Conservation (phyloP, 2,113 vertebrate species). For the Zapornia atra region DNA sequence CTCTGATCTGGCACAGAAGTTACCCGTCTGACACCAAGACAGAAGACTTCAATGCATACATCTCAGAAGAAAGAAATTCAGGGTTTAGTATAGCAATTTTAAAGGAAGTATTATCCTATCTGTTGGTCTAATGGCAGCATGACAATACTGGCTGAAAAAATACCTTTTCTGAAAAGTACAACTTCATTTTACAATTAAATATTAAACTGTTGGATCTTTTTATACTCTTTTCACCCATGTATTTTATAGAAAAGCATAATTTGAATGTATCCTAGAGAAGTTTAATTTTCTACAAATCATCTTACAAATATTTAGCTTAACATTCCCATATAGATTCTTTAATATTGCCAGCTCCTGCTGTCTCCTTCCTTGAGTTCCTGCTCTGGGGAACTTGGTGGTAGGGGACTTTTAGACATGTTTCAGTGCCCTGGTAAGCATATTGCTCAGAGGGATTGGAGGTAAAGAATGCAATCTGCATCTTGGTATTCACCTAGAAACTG, state of each 20-base stretch:
- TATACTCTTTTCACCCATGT: background rate
- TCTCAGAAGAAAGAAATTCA: background rate
- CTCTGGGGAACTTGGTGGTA: background rate
- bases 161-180: background rate
- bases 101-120: background rate
- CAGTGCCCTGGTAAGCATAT: background rate
- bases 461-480: background rate
- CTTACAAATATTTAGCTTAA: background rate
- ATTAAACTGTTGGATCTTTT: background rate
- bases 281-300: background rate
- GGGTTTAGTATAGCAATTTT: background rate
- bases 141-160: background rate
- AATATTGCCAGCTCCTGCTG: background rate
- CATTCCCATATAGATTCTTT: background rate
- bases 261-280: background rate
- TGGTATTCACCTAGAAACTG: background rate
- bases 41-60: background rate
- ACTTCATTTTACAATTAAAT: background rate
- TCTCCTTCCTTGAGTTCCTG: background rate
- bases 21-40: background rate
- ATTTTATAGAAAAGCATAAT: background rate
- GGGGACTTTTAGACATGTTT: background rate
- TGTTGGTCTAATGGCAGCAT: background rate
- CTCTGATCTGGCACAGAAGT: background rate
- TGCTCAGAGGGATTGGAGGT: background rate